A percentile compares a stretch with the other conserved stretches of the same genome.
phyloP scores from a whole-genome alignment of 2,888 invertebrate species.

The Unio pictorum region DNA sequence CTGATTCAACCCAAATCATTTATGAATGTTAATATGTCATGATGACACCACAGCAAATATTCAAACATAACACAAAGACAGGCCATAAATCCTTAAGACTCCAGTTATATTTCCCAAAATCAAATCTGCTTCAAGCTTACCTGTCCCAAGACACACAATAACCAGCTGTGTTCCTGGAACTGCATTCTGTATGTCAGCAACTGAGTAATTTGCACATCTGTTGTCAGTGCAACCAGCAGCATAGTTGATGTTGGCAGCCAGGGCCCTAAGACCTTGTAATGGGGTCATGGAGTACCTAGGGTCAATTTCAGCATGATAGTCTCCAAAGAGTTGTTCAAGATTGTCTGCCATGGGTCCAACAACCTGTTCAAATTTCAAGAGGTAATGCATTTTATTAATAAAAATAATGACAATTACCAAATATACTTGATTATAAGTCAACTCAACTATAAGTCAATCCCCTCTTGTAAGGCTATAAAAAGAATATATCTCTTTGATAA shows the following conservation, averaged over 20 bases:
- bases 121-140: constrained; percentile 20
- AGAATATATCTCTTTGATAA: no score
- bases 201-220: constrained; percentile 46
- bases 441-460: no score
- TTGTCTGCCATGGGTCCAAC: constrained; percentile 68
- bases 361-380: constrained; percentile 37
- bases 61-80: no score
- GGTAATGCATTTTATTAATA: no score
- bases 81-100: no score
- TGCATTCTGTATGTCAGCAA: constrained; percentile 35
- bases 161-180: constrained; percentile 46
- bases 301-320: constrained; percentile 54
- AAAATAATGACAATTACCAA: no score
- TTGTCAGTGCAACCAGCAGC: constrained; percentile 56
- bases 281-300: constrained; percentile 51
- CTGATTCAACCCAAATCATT: no score
- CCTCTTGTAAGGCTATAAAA: no score
- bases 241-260: constrained; percentile 38
- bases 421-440: no score
- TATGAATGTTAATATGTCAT: no score
- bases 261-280: constrained; percentile 37
- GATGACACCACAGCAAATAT: no score
- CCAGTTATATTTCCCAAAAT: no score
- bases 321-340: constrained; percentile 55
- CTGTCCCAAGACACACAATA: constrained; percentile 65